Conservation (phyloP, 2,113 vertebrate species). For the Gallinago undulata region DNA sequence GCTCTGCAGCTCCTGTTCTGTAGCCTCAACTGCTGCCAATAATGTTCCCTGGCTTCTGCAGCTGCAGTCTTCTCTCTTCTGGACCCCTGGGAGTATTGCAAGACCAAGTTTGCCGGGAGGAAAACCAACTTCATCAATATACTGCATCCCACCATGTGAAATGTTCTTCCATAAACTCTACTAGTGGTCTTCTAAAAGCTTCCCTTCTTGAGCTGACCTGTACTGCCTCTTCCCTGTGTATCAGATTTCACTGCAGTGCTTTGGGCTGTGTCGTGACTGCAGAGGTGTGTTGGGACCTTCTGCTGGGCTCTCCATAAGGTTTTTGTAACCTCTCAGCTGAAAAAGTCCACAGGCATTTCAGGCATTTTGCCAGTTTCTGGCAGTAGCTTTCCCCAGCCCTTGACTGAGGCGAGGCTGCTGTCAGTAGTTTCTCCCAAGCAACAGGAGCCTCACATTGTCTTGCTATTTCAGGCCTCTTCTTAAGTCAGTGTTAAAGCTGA, state of each 20-base stretch:
- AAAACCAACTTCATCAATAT: neutral
- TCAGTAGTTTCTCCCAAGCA: neutral
- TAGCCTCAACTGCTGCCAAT: neutral
- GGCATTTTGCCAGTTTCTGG: neutral
- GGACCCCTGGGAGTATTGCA: neutral
- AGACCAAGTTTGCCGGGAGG: neutral
- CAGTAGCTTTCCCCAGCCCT: neutral
- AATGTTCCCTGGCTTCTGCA: neutral
- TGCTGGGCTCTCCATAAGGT: neutral
- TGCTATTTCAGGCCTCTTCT: neutral
- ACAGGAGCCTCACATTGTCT: fast-evolving
- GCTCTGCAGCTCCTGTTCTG: neutral
- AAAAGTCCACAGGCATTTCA: neutral
- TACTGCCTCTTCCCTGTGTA: neutral
- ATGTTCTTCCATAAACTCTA: neutral
- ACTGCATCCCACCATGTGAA: neutral
- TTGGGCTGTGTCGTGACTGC: neutral
- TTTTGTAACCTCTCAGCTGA: neutral
- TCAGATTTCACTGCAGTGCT: neutral
- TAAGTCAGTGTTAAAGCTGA: neutral
- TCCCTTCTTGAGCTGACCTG: neutral
- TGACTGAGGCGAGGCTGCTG: neutral
- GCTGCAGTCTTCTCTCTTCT: neutral
- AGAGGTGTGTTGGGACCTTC: neutral
- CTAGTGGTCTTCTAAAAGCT: neutral